Evolutionary conservation across 2,797 vertebrate species (phyloP).

Genomic region (Coilia nasus): DNA sequence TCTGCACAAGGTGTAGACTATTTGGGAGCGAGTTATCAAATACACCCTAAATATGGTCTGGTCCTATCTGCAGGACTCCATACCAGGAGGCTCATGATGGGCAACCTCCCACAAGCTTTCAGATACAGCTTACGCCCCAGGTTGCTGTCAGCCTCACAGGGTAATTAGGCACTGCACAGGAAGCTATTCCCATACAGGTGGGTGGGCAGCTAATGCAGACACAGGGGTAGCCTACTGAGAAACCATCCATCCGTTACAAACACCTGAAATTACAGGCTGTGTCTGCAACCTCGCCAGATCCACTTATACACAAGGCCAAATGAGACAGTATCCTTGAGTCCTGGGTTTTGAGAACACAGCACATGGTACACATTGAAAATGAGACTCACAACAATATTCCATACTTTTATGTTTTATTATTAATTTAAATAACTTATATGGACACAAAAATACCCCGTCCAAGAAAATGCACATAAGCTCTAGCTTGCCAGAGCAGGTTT

Average conservation of each 20-base stretch:
- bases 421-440: constrained; percentile 84
- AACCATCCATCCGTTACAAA: constrained; percentile 60
- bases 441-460: constrained; percentile 72
- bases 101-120: constrained; percentile 24
- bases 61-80: background rate
- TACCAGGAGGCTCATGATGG: background rate
- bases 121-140: constrained; percentile 6
- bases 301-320: background rate
- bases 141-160: constrained; percentile 38
- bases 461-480: constrained; percentile 64
- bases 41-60: background rate
- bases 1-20: background rate
- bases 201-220: constrained; percentile 65
- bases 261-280: constrained; percentile 60
- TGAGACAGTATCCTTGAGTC: background rate
- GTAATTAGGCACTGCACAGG: constrained; percentile 72
- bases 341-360: background rate
- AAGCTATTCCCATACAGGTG: constrained; percentile 75
- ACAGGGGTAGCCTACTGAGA: constrained; percentile 57
- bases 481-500: constrained; percentile 65
- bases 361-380: background rate
- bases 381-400: constrained; percentile 41
- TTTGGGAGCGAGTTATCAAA: background rate
- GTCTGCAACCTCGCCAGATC: constrained; percentile 52
- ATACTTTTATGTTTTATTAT: constrained; percentile 73